A percentile compares a stretch with the other conserved stretches of the same genome.
Conservation (phyloP, 2,888 invertebrate species). For the Parnassius apollo region DNA sequence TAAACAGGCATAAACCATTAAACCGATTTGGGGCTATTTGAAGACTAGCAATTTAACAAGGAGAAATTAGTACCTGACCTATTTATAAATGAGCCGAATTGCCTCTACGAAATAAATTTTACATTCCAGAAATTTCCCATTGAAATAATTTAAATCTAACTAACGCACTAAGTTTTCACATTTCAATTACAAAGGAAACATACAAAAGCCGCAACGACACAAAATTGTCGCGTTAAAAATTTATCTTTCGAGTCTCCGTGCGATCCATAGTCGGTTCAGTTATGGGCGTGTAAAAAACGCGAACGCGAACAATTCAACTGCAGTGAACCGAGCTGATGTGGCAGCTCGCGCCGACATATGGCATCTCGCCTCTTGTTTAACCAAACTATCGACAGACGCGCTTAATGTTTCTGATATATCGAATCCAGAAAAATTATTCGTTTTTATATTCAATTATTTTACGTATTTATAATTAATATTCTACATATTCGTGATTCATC, state of each 20-base stretch:
- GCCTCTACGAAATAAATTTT: neutral
- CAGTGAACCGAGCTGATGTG: conserved; percentile 39
- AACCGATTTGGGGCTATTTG: too few species aligned
- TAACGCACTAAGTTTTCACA: conserved; percentile 12
- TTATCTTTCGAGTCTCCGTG: conserved; percentile 45
- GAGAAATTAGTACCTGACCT: too few species aligned
- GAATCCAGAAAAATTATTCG: neutral
- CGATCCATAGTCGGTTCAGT: conserved; percentile 46
- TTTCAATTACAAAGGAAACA: conserved; percentile 37
- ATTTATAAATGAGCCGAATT: too few species aligned
- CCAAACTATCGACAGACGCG: conserved; percentile 27
- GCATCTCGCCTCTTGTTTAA: conserved; percentile 32
- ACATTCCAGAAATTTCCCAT: neutral
- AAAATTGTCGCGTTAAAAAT: conserved; percentile 42
- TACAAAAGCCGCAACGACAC: conserved; percentile 31
- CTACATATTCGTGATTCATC: too few species aligned
- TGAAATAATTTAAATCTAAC: conserved; percentile 1
- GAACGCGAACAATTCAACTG: conserved; percentile 42
- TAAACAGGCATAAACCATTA: too few species aligned
- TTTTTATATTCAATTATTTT: too few species aligned
- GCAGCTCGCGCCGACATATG: conserved; percentile 31
- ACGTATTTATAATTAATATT: too few species aligned
- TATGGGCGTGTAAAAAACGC: conserved; percentile 49
- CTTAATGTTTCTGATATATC: conserved; percentile 3
- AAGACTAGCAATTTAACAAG: too few species aligned